Base-by-base conservation (phyloP, 2,113 vertebrate species). In the Ariopsis seemanni region DNA sequence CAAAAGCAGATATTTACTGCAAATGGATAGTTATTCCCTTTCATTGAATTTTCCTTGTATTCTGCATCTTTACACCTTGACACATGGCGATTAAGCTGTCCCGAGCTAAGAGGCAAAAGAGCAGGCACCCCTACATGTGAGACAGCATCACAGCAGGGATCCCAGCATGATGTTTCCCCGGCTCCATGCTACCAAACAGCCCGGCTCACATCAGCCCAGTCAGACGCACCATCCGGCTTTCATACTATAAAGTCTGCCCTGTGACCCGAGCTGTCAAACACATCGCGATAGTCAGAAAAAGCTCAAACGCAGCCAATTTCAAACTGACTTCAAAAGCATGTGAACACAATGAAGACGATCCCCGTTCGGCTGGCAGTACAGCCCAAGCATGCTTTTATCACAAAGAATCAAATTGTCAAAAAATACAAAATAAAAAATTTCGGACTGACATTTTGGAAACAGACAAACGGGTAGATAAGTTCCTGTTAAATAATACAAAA, bases 71-170 rank as follows among this genome's bases (percentile, higher is more conserved):
- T 90, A 87, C 57, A 87, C 78, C 57, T n/a, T 86, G 88, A 85
- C 88, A 90, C 84, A 30, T 53, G 18, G 71, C 84, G 87, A 81
- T 90, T 90, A 90, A 87, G 85, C 58, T 89, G 90, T 90, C 90
- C 88, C 18, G 55, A 87, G 82, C 60, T 84, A 84, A 87, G 87
- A 89, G 87, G 87, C 82, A 84, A 84, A 86, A 17, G 77, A 85
- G 75, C 85, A 86, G 74, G n/a, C 57, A 86, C 85, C 81, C 80
- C 67, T 58, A 83, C 25, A 27, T 77, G 71, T 48, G 79, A 87
- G 63, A 84, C 65, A 27, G 71, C 79, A 87, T 63, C 90, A 69
- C 88, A 89, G 90, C 86, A 69, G 88, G 88, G 42, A 69, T 80
- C 86, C 86, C 80, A 87, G 88, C 65, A 87, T 83, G 84, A 90